Percentiles rank a stretch among this genome's conserved stretches.
Conservation (phyloP, 2,888 invertebrate genomes). For the Acrocyrtus sp. region DNA sequence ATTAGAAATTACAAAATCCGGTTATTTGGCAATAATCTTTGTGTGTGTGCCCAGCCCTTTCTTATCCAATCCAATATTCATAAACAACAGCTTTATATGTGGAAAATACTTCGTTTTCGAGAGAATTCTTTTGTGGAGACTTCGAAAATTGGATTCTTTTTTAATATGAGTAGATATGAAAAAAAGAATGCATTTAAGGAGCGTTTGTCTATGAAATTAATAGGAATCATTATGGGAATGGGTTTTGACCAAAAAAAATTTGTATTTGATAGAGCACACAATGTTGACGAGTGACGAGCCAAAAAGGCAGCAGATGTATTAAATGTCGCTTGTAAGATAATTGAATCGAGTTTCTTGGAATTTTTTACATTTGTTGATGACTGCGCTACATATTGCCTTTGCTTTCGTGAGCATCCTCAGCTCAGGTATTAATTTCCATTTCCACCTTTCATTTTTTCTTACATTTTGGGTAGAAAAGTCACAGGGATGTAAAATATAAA, state of each 20-base stretch:
- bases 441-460: too few species aligned
- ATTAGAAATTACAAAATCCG: constrained; percentile 50
- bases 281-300: constrained; percentile 22
- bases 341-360: constrained; percentile 43
- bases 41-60: constrained; percentile 41
- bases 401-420: too few species aligned
- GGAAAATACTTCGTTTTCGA: too few species aligned
- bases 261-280: too few species aligned
- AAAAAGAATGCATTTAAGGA: too few species aligned
- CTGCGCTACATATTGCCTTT: too few species aligned
- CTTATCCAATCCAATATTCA: constrained; percentile 10
- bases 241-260: constrained; percentile 44
- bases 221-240: constrained; percentile 46
- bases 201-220: constrained; percentile 34
- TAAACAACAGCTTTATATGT: background rate
- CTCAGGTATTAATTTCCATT: too few species aligned
- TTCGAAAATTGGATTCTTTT: background rate
- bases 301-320: constrained; percentile 37
- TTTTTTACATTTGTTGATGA: too few species aligned
- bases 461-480: too few species aligned
- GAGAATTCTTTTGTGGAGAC: too few species aligned
- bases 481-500: too few species aligned
- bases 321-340: constrained; percentile 38
- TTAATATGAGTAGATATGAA: too few species aligned
- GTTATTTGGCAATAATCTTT: constrained; percentile 41